Base-by-base conservation (phyloP, 2,797 vertebrate genomes). In the Menidia menidia region DNA sequence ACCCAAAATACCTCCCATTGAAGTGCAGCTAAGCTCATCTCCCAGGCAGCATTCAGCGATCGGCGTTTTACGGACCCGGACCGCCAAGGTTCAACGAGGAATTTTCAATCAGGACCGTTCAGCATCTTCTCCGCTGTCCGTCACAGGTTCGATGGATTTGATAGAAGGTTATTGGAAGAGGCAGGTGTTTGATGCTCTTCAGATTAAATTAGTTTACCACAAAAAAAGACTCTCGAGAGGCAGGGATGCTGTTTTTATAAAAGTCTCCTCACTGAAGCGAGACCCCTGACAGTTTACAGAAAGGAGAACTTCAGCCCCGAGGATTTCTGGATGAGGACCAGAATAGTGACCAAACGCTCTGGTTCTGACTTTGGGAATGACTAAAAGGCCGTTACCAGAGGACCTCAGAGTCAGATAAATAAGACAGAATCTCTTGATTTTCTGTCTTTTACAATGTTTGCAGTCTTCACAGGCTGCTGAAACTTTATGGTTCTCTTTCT, bases 1-100 rank as follows among this genome's bases (percentile, higher is more conserved):
- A 86, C 77, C 71, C 63, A 33, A 73, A 88, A 87, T 89, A 89
- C 80, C 86, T 64, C 33, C 70, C 65, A 73, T 60, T 83, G 73
- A 73, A 45, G 80, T 25, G 60, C 71, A 82, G 77, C 64, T 75
- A 71, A 66, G 66, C 79, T 86, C 81, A 83, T 56, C 75, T 84
- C 73, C 30, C 60, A 13, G 59, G 57, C 68, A 25, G 64, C 31
- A 47, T 74, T 75, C 75, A 76, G 10, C 25, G 6, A 78, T 74
- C 8, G 3, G 64, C 0, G 58, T 69, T 35, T 73, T 68, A 52
- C 54, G 64, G 78, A 72, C 68, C 57, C 15, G 50, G 72, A 60
- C 39, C 2, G 4, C 67, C 68, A 71, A 69, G 73, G 78, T 80
- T 83, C 83, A 78, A 61, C 52, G 59, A 75, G 78, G 60, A 83